Evolutionary conservation across 2,797 vertebrate species (phyloP), one percentile per base, ranked within the genome.

Genomic region (Chelon labrosus): DNA sequence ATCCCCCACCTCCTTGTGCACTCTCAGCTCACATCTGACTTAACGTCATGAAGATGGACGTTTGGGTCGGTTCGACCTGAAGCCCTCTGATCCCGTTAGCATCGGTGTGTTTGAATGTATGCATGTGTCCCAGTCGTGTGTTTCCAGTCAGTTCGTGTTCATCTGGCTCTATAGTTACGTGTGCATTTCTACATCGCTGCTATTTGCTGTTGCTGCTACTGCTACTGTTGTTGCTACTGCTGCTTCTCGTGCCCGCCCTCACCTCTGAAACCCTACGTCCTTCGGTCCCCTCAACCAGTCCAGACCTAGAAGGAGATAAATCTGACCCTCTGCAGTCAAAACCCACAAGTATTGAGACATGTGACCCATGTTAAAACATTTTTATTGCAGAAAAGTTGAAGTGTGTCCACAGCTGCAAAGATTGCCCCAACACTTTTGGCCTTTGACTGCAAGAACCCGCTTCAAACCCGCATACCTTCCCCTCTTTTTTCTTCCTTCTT

Each of bases 141-240:
- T 68, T 50, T 16, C 31, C 31, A 35, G 31, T 35, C 31, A 8
- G 25, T 49, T 58, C 69, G 46, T 80, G 78, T 73, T 41, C 38
- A 22, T 65, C 49, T 66, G 65, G 52, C 57, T 75, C 55, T 82
- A 56, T 70, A 35, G 53, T 55, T 11, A 35, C 47, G 16, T 64
- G 44, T 74, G 42, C 77, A 61, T 68, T 75, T 80, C 80, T 90
- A 90, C 92, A 91, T 91, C 75, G 85, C 92, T 94, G 93, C 92
- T 93, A 90, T 91, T 82, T 81, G 82, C 88, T 90, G 84, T 86
- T 81, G 85, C 86, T 90, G 77, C 89, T 91, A 82, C 86, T 89
- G 83, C 88, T 88, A 82, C 75, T 89, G 82, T 88, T 92, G 85
- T 93, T 93, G 92, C 92, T 93, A 81, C 85, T 93, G 89, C 87